Evolutionary conservation across 2,113 vertebrate species (phyloP).

Genomic region (Chaetodon auriga): DNA sequence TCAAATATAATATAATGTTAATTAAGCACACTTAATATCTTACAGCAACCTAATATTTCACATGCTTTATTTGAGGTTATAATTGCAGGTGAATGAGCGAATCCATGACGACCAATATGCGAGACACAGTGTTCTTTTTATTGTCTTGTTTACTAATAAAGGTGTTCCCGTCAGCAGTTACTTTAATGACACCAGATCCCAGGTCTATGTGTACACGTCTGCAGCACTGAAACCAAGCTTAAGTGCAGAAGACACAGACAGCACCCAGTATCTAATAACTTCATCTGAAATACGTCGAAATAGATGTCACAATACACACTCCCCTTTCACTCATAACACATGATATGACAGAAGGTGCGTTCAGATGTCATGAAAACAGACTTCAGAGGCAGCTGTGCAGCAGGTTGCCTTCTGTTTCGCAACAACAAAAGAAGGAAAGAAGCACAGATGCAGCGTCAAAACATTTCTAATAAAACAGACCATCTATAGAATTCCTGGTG

Average conservation of each 20-base stretch:
- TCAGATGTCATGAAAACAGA: slow-evolving; percentile 58
- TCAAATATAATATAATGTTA: neutral
- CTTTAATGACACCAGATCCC: neutral
- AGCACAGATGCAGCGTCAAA: slow-evolving; percentile 9
- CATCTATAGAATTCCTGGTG: slow-evolving; percentile 10
- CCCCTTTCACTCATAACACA: slow-evolving; percentile 10
- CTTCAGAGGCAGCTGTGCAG: slow-evolving; percentile 56
- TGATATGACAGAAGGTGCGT: slow-evolving; percentile 35
- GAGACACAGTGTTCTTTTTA: slow-evolving; percentile 11
- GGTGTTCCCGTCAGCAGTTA: neutral
- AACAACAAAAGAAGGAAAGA: slow-evolving; percentile 3
- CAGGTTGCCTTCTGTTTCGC: slow-evolving; percentile 51
- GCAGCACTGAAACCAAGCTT: slow-evolving; percentile 7
- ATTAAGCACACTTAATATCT: slow-evolving; percentile 5
- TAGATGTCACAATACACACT: neutral
- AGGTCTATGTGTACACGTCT: neutral
- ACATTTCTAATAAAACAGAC: slow-evolving; percentile 8
- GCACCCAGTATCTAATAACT: neutral
- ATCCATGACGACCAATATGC: neutral
- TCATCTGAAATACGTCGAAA: neutral
- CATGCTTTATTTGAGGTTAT: neutral
- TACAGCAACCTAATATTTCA: slow-evolving; percentile 10
- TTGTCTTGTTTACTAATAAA: neutral
- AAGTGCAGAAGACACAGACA: neutral
- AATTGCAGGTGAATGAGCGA: slow-evolving; percentile 3